phyloP scores from a whole-genome alignment of 2,888 invertebrate genomes.

The Monopis laevigella region DNA sequence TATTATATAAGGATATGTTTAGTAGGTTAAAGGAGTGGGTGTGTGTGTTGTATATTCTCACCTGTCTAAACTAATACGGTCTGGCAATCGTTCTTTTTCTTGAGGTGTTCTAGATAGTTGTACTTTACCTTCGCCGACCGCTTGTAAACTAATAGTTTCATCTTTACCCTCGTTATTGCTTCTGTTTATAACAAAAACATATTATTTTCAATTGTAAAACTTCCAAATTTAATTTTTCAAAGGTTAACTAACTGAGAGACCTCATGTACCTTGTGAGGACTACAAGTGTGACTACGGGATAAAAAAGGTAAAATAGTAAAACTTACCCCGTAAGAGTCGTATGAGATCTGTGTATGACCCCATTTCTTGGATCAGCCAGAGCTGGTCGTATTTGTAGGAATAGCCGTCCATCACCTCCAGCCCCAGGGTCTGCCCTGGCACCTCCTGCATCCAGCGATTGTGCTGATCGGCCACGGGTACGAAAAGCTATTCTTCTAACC shows the following conservation, averaged over 20 bases:
- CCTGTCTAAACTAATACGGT: slow-evolving; percentile 88
- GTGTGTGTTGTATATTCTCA: no score
- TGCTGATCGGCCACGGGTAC: slow-evolving; percentile 56
- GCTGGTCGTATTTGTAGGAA: slow-evolving; percentile 60
- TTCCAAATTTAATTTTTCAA: no score
- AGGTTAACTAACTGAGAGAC: no score
- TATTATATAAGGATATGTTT: no score
- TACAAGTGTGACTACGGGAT: no score
- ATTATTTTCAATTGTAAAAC: no score
- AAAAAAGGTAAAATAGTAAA: neutral
- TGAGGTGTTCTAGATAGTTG: slow-evolving; percentile 76
- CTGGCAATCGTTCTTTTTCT: slow-evolving; percentile 86
- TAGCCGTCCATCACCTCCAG: slow-evolving; percentile 45
- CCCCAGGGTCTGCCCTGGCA: slow-evolving; percentile 28
- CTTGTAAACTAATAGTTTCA: slow-evolving; percentile 55
- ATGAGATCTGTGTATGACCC: slow-evolving; percentile 52
- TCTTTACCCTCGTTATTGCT: slow-evolving; percentile 44
- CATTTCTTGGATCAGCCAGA: slow-evolving; percentile 42
- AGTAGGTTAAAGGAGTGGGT: no score
- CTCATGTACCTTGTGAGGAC: no score
- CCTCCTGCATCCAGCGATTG: slow-evolving; percentile 48
- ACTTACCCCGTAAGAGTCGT: slow-evolving; percentile 54
- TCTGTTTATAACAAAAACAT: no score
- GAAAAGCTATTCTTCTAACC: slow-evolving; percentile 57
- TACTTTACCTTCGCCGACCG: slow-evolving; percentile 71